Evolutionary conservation across 2,888 invertebrate genomes (phyloP).

Genomic region (Adela reaumurella): DNA sequence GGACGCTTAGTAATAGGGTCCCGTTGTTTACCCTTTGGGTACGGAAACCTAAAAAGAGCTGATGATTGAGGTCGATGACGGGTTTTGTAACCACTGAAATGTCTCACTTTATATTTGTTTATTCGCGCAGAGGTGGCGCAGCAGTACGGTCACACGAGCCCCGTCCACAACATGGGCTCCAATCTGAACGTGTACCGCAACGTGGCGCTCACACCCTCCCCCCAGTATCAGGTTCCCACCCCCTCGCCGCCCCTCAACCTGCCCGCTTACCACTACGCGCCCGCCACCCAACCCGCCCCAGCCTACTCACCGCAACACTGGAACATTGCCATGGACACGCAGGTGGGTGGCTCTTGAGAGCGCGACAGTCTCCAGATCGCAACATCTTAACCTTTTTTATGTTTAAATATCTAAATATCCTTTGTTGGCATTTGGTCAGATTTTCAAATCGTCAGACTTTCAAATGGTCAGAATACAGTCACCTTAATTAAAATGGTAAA

Average conservation of each 20-base stretch:
- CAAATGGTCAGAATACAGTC: too few relatives aligned
- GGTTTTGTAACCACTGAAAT: too few relatives aligned
- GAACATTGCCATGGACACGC: slow-evolving; percentile 2
- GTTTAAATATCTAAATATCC: too few relatives aligned
- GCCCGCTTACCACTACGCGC: neutral
- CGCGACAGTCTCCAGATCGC: slow-evolving; percentile 4
- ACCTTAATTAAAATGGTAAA: too few relatives aligned
- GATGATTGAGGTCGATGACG: too few relatives aligned
- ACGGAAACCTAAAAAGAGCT: too few relatives aligned
- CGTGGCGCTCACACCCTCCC: neutral
- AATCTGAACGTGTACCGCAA: slow-evolving; percentile 1
- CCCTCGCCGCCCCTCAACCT: slow-evolving; percentile 17
- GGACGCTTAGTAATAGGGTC: too few relatives aligned
- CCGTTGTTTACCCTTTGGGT: too few relatives aligned
- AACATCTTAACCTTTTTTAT: too few relatives aligned
- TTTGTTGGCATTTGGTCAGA: too few relatives aligned
- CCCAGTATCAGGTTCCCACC: slow-evolving; percentile 12
- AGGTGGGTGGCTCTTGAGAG: slow-evolving; percentile 6
- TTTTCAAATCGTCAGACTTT: too few relatives aligned
- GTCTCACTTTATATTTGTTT: too few relatives aligned
- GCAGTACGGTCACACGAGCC: slow-evolving; percentile 24
- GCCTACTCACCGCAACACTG: slow-evolving; percentile 10
- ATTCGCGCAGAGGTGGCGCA: slow-evolving; percentile 23
- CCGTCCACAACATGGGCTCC: slow-evolving; percentile 13
- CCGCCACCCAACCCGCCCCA: slow-evolving; percentile 10